These are phyloP conservation scores for Pogonomyrmex californicus DNA, from an alignment of 1,140 invertebrate genomes.

Conservation along the genomic window DNA sequence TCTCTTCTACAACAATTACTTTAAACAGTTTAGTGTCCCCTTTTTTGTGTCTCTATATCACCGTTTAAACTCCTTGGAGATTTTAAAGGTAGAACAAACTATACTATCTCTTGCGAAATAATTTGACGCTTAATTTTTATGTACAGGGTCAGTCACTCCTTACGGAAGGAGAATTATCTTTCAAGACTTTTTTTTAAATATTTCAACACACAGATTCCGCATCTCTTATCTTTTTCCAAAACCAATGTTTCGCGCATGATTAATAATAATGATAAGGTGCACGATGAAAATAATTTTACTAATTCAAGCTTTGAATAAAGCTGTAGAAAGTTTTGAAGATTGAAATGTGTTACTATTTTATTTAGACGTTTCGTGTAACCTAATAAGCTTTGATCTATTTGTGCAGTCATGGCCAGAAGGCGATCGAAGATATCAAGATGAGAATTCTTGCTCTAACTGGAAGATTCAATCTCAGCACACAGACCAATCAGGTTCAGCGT, in stretches of 20 bases:
- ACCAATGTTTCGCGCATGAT: background rate
- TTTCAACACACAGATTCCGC: background rate
- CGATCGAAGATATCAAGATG: conserved; percentile 84
- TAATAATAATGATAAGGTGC: background rate
- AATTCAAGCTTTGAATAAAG: background rate
- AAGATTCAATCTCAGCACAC: conserved; percentile 81
- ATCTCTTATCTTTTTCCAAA: background rate
- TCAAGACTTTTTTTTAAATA: background rate
- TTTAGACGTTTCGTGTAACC: background rate
- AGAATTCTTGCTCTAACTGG: conserved; percentile 83
- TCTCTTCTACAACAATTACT: background rate
- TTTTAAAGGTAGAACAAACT: background rate
- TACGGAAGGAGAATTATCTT: background rate
- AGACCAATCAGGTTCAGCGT: conserved; percentile 80
- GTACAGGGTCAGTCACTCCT: background rate
- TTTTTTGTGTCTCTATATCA: background rate
- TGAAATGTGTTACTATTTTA: conserved; percentile 10
- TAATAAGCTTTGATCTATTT: conserved; percentile 70
- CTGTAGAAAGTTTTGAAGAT: too few species aligned
- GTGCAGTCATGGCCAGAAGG: conserved; percentile 84
- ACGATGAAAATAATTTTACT: background rate
- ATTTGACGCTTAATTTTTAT: background rate
- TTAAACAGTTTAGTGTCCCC: background rate
- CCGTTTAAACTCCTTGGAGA: background rate
- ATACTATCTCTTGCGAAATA: background rate